Evolutionary conservation across 2,113 vertebrate species (phyloP), one percentile per base, ranked within the genome.

Genomic region (Leucopsar rothschildi): DNA sequence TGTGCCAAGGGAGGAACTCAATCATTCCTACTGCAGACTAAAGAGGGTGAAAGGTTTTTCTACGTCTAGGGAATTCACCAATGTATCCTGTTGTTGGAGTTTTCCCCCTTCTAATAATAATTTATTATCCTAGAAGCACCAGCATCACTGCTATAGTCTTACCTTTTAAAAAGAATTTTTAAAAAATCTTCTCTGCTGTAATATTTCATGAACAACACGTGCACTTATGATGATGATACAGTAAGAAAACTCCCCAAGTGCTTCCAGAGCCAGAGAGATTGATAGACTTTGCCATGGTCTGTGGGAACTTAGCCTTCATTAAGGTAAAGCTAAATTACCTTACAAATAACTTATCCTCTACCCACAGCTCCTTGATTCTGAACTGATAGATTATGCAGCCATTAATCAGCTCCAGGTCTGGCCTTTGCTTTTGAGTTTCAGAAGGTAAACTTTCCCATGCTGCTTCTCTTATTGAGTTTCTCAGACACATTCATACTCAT

Each of bases 321-420:
- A 97, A 93, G 72, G 84, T 92, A 86, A 93, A 93, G 35, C 61
- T 82, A 95, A 95, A 97, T 96, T 92, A 90, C 79, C 59, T 95
- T 75, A 87, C 82, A 86, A 95, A 94, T 91, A 95, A 96, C 92
- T 97, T 82, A 91, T 49, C 64, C 85, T 82, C 61, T 83, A 90
- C 55, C 56, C 6, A 3, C 55, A 91, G 37, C 72, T 88, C 78
- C 66, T 79, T 64, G 40, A 64, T 84, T 96, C 88, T 82, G 73
- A 93, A 37, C 63, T 93, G 84, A 80, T 50, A 80, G 79, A 95
- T 96, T 95, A 92, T 76, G 81, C 73, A 82, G 66, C 64, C 70
- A 85, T 96, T 96, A 95, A 96, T 96, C 88, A 95, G 64, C 61
- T 61, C 42, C 37, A 82, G 28, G 24, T 90, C 35, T 90, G 89